Evolutionary conservation across 2,113 vertebrate species (phyloP).

Genomic region (Copsychus sechellarum): DNA sequence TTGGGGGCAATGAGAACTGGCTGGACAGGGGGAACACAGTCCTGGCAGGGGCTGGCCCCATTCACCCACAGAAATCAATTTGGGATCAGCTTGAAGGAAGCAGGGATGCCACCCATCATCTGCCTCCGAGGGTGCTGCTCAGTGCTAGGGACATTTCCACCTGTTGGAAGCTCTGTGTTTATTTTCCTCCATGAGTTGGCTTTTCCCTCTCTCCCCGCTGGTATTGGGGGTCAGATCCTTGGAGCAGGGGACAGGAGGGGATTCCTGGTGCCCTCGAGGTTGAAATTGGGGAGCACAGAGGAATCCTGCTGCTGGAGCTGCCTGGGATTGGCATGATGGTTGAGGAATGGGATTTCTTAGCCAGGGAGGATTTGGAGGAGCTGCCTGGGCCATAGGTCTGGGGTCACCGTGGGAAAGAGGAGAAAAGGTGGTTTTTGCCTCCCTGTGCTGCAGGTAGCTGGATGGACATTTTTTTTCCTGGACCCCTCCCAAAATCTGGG

Average conservation of each 20-base stretch:
- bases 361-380: neutral
- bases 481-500: neutral
- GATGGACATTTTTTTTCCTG: neutral
- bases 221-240: neutral
- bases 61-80: neutral
- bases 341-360: neutral
- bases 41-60: neutral
- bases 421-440: neutral
- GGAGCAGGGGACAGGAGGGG: neutral
- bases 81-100: neutral
- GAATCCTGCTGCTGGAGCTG: neutral
- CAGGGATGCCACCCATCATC: neutral
- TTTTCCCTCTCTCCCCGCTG: neutral
- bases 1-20: neutral
- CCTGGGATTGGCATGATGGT: neutral
- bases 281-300: neutral
- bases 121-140: neutral
- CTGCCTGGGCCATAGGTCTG: neutral
- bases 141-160: neutral
- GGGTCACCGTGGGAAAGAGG: fast-evolving
- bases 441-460: neutral
- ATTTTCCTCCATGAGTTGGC: neutral
- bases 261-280: fast-evolving
- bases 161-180: neutral
- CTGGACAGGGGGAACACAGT: neutral